Evolutionary conservation across 1,140 invertebrate genomes (phyloP).

Genomic region (Himalopsyche phryganea): DNA sequence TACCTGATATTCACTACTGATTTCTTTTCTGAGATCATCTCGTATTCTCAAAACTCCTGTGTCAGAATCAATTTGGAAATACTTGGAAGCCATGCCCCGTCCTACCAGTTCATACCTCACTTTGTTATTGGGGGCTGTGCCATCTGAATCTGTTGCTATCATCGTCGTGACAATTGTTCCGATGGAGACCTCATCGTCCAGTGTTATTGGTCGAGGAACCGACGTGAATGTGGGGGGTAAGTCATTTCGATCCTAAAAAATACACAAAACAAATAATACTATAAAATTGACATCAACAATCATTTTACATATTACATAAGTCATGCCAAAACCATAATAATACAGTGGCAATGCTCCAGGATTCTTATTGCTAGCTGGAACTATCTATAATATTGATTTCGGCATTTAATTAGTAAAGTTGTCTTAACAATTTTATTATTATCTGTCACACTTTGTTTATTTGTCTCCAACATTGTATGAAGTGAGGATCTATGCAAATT

Average conservation of each 20-base stretch:
- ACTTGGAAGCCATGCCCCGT: constrained; percentile 72
- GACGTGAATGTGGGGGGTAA: constrained; percentile 81
- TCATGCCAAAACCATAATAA: too few species aligned
- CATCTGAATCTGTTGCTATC: constrained; percentile 76
- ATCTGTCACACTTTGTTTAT: too few species aligned
- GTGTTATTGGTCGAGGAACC: constrained; percentile 72
- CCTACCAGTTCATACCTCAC: constrained; percentile 78
- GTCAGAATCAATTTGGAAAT: constrained; percentile 84
- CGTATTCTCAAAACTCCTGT: constrained; percentile 72
- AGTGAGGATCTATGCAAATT: too few species aligned
- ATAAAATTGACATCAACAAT: too few species aligned
- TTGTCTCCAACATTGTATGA: too few species aligned
- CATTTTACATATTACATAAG: too few species aligned
- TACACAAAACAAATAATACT: constrained; percentile 3
- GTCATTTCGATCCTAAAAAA: constrained; percentile 71
- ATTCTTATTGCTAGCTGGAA: too few species aligned
- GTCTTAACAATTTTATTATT: too few species aligned
- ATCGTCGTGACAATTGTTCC: constrained; percentile 76
- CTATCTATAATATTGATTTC: too few species aligned
- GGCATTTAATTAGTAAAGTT: too few species aligned
- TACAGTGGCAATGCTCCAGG: too few species aligned
- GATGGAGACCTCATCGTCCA: constrained; percentile 78
- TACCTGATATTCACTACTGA: constrained; percentile 77
- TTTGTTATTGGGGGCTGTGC: constrained; percentile 76
- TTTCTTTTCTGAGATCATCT: constrained; percentile 79